phyloP scores from a whole-genome alignment of 2,888 invertebrate genomes.

The Lasioglossum marginatum region DNA sequence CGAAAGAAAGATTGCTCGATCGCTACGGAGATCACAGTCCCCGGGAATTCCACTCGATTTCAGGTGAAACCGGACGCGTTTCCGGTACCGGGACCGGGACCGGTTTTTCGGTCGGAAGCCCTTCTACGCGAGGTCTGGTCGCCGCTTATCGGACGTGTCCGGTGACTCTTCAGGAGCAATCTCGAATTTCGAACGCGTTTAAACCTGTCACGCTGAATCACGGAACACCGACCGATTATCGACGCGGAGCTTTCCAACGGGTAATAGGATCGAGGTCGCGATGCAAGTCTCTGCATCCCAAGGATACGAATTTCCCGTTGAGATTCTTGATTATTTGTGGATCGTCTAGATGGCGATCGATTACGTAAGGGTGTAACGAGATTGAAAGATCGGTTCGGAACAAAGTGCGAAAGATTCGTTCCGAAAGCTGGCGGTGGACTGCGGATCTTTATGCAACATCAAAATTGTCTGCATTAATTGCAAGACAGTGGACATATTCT shows the following conservation, averaged over 20 bases:
- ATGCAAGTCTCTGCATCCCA: background rate
- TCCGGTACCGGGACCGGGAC: background rate
- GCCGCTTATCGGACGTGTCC: conserved; percentile 35
- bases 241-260: background rate
- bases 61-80: background rate
- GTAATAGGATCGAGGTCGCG: background rate
- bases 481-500: no score
- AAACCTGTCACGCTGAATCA: background rate
- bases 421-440: no score
- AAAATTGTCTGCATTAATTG: no score
- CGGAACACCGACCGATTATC: background rate
- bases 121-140: background rate
- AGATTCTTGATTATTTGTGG: background rate
- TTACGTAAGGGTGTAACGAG: no score
- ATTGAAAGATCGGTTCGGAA: no score
- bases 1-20: background rate
- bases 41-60: background rate
- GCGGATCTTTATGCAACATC: no score
- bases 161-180: background rate
- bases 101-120: background rate
- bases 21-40: background rate
- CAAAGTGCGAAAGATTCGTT: no score
- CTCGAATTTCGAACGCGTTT: background rate
- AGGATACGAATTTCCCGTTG: background rate
- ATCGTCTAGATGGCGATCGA: background rate